Evolutionary conservation across 1,140 invertebrate genomes (phyloP).

Genomic region (Rhyzopertha dominica): DNA sequence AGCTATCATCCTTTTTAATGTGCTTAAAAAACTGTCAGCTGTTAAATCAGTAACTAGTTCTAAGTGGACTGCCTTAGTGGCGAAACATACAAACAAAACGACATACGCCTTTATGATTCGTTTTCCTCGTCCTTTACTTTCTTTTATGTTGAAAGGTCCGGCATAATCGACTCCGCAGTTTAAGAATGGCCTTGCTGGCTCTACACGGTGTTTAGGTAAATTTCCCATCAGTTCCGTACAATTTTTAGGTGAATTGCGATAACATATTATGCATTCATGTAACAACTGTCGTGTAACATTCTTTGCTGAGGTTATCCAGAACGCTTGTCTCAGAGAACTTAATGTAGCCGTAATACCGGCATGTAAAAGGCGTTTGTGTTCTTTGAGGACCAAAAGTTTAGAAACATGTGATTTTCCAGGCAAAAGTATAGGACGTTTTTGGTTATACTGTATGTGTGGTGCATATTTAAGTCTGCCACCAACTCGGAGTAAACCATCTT

Average conservation of each 20-base stretch:
- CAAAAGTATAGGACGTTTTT: no score
- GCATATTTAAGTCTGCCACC: no score
- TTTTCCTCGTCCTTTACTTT: slow-evolving; percentile 12
- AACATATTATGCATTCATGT: slow-evolving; percentile 12
- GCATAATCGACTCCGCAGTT: slow-evolving; percentile 33
- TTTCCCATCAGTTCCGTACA: slow-evolving; percentile 33
- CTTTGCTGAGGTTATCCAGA: no score
- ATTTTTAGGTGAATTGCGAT: background rate
- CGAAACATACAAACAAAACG: slow-evolving; percentile 36
- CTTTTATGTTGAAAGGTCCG: slow-evolving; percentile 30
- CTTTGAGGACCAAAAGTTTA: no score
- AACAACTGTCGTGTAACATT: no score
- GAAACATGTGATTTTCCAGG: no score
- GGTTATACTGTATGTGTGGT: no score
- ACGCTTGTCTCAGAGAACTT: no score
- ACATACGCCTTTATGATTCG: slow-evolving; percentile 33
- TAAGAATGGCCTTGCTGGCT: slow-evolving; percentile 29
- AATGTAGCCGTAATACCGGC: no score
- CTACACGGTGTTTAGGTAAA: slow-evolving; percentile 31
- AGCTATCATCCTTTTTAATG: slow-evolving; percentile 30
- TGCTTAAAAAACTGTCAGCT: slow-evolving; percentile 23
- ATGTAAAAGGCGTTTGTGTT: no score
- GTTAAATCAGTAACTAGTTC: slow-evolving; percentile 36
- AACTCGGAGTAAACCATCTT: no score
- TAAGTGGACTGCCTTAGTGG: slow-evolving; percentile 36